These are phyloP conservation scores for Cinclus mexicanus DNA, from an alignment of 2,113 vertebrate genomes.

Conservation along the genomic window DNA sequence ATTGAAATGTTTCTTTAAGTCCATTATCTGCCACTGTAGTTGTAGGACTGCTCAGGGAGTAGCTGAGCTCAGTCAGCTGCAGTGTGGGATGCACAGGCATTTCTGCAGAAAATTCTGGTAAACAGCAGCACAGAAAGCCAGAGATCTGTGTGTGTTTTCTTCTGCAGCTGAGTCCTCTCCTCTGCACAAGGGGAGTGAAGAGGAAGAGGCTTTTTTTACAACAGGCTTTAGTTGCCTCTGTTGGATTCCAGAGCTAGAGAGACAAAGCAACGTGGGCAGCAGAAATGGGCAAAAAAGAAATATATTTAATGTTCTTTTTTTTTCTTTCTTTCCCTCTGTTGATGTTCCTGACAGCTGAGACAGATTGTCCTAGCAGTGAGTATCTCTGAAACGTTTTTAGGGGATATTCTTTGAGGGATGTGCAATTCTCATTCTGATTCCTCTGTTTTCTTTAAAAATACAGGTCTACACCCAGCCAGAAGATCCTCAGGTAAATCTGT, in stretches of 20 bases:
- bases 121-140: background rate
- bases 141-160: background rate
- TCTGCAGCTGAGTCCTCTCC: background rate
- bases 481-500: constrained; percentile 82
- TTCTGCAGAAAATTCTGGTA: background rate
- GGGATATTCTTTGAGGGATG: background rate
- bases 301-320: constrained; percentile 7
- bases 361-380: constrained; percentile 90
- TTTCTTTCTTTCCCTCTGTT: constrained; percentile 34
- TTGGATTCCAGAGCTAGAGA: background rate
- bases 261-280: background rate
- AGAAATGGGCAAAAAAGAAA: background rate
- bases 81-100: background rate
- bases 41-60: background rate
- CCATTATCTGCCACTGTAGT: background rate
- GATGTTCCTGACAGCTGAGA: constrained; percentile 81
- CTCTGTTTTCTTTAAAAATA: constrained; percentile 22
- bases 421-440: background rate
- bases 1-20: background rate
- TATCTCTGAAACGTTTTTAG: constrained; percentile 59
- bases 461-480: constrained; percentile 89
- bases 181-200: background rate
- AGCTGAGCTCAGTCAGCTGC: background rate
- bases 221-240: background rate
- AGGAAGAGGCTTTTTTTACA: background rate